A percentile compares a stretch with the other conserved stretches of the same genome.
Evolutionary conservation across 2,113 vertebrate species (phyloP).

Genomic region (Microtus richardsoni): DNA sequence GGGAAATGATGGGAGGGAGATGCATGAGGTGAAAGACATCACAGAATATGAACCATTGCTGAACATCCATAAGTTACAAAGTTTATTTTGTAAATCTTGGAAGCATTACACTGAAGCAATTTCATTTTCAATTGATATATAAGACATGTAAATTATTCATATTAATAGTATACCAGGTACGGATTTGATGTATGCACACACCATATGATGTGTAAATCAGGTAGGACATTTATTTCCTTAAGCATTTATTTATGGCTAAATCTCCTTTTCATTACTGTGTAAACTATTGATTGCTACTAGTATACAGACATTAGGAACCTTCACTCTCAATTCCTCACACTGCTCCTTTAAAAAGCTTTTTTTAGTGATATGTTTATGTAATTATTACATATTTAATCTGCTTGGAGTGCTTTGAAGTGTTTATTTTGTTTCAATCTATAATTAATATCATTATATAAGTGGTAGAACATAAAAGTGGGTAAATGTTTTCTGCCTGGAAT

Average conservation of each 20-base stretch:
- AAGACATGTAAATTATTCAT: not conserved
- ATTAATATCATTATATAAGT: not conserved
- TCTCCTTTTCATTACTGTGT: not conserved
- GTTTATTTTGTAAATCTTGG: slow-evolving; percentile 22
- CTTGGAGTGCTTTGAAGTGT: slow-evolving; percentile 23
- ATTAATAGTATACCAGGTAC: not conserved
- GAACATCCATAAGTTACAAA: not conserved
- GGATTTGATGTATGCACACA: not conserved
- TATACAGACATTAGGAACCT: not conserved
- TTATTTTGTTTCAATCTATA: not conserved
- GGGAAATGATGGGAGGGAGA: not conserved
- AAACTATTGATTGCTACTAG: not conserved
- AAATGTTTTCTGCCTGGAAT: not conserved
- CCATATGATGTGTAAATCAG: not conserved
- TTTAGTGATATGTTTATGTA: not conserved
- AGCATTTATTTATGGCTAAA: not conserved
- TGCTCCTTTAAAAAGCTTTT: not conserved
- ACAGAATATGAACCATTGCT: not conserved
- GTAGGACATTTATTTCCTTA: not conserved
- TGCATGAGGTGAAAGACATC: not conserved
- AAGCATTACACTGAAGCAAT: not conserved
- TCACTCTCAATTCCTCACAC: not conserved
- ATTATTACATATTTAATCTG: not conserved
- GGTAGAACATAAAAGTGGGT: slow-evolving; percentile 16
- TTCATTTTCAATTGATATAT: not conserved